Base-by-base conservation (phyloP, 2,797 vertebrate species). In the Enteromius mattozi region DNA sequence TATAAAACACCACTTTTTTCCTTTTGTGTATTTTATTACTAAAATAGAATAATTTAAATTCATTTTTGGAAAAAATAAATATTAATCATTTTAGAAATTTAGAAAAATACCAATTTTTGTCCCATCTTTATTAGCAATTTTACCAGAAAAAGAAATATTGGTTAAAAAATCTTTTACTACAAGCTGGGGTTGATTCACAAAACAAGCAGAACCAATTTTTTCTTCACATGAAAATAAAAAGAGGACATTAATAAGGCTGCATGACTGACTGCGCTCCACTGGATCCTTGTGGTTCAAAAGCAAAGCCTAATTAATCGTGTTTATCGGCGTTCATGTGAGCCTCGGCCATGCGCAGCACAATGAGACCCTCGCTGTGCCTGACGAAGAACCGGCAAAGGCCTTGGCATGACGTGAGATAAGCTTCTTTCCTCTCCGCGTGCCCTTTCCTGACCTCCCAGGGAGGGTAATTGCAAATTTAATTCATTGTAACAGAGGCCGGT, bases 401-500 rank as follows among this genome's bases (percentile, higher is more conserved):
- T 66, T 80, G 78, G 83, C 69, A 80, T 79, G 78, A 35, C 45
- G 78, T 35, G 63, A 24, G 59, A 83, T 88, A 85, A 89, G 86
- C 87, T 72, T 81, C 72, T 74, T 87, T 59, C 45, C 70, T 56
- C 74, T 33, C 77, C 16, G 37, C 27, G 3, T 78, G 83, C 61
- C 80, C 42, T 79, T 42, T 19, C 79, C 85, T 78, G 84, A 83
- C 70, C 84, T 81, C 81, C 37, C 9, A n/a, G 59, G 65, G 81
- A 88, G 78, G 85, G 86, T 88, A 90, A 88, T 89, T 87, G 86
- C 49, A 83, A 83, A 88, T 88, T 85, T 87, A 89, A 88, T 89
- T 86, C 63, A 8, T 77, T 80, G 76, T 80, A 90, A 84, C 83
- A 87, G 69, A 82, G 66, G 70, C 85, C 14, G 19, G 37, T 56